These are phyloP conservation scores for Drosophila ironensis DNA, from an alignment of 1,140 invertebrate genomes.

Conservation along the genomic window DNA sequence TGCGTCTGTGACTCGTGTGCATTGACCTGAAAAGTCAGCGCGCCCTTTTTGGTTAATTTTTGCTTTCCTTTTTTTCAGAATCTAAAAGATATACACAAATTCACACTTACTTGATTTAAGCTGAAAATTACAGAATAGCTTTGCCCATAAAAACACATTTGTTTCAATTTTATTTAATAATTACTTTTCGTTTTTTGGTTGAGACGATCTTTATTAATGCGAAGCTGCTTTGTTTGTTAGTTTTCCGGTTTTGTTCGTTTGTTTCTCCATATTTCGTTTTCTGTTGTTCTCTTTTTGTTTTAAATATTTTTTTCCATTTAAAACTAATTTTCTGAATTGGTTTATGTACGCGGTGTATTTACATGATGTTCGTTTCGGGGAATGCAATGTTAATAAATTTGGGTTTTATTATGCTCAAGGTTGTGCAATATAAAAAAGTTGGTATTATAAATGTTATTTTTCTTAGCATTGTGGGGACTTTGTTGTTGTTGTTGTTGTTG, in stretches of 20 bases:
- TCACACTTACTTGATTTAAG: background rate
- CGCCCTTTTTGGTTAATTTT: constrained; percentile 12
- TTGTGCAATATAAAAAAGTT: constrained; percentile 44
- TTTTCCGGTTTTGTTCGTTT: constrained; percentile 45
- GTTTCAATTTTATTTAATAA: constrained; percentile 37
- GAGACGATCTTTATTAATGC: constrained; percentile 79
- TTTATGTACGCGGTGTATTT: constrained; percentile 57
- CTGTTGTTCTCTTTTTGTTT: background rate
- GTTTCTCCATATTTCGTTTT: constrained; percentile 26
- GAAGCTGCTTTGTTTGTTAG: constrained; percentile 62
- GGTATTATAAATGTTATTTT: constrained; percentile 27
- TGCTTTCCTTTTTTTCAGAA: background rate
- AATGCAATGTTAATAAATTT: constrained; percentile 52
- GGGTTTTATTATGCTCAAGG: constrained; percentile 39
- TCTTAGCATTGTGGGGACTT: constrained; percentile 44
- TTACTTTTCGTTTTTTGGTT: constrained; percentile 46
- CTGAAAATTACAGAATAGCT: background rate
- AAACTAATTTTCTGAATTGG: constrained; percentile 32
- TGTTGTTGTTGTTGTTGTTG: constrained; percentile 16
- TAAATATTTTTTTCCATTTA: constrained; percentile 31
- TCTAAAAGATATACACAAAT: background rate
- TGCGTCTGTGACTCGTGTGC: constrained; percentile 48
- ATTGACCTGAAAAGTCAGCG: constrained; percentile 61
- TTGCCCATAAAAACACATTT: background rate
- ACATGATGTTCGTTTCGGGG: constrained; percentile 49